These are phyloP conservation scores for Eurystomus gularis DNA, from an alignment of 2,113 vertebrate genomes.

Conservation along the genomic window DNA sequence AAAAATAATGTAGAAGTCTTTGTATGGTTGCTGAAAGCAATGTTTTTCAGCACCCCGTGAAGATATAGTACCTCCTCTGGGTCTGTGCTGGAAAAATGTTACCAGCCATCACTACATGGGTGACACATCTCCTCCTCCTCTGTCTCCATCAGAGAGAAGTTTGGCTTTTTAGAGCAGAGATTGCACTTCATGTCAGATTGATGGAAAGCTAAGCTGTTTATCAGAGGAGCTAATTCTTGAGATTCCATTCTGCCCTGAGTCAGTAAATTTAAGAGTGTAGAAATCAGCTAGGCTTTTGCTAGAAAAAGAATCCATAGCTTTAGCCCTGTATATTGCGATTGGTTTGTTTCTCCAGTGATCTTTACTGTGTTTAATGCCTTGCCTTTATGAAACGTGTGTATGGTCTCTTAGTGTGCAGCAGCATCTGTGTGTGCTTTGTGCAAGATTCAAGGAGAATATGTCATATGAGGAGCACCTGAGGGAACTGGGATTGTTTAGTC, in stretches of 20 bases:
- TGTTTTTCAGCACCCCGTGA: neutral
- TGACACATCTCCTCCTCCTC: neutral
- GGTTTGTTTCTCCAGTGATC: neutral
- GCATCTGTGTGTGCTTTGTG: neutral
- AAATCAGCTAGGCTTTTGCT: neutral
- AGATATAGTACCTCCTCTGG: neutral
- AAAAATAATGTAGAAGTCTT: neutral
- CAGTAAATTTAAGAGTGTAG: neutral
- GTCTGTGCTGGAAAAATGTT: neutral
- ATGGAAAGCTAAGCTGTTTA: conserved; percentile 27
- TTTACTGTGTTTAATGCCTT: neutral
- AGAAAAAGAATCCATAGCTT: neutral
- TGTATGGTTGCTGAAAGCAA: neutral
- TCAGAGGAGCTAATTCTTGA: neutral
- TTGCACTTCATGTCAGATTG: neutral
- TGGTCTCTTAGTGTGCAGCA: neutral
- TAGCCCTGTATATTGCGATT: neutral
- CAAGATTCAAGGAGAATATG: neutral
- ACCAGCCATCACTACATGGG: neutral
- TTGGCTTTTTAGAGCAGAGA: neutral
- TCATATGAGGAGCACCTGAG: no score
- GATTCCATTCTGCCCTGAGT: neutral
- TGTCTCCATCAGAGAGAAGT: neutral
- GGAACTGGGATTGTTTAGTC: no score
- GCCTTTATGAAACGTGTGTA: neutral